phyloP scores from a whole-genome alignment of 2,888 invertebrate genomes.

The Xylophagus ater region DNA sequence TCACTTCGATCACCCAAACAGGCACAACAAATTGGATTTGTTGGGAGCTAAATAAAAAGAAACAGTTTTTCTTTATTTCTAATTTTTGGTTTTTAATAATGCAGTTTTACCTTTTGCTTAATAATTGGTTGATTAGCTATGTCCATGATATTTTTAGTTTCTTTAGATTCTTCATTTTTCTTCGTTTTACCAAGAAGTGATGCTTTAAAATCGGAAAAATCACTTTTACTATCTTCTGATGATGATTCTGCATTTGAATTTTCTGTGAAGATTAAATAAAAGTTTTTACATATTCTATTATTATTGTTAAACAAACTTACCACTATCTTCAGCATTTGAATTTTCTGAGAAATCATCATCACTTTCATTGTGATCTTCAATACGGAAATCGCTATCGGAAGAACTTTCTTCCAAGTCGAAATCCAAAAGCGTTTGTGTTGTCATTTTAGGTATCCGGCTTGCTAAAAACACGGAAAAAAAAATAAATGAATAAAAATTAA shows the following conservation, averaged over 20 bases:
- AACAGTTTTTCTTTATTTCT: not conserved
- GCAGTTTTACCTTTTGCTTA: constrained; percentile 5
- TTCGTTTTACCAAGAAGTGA: constrained; percentile 1
- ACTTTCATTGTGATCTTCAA: constrained; percentile 70
- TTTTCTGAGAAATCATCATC: constrained; percentile 41
- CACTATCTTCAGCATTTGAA: constrained; percentile 50
- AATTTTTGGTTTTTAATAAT: not conserved
- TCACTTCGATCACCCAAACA: constrained; percentile 89
- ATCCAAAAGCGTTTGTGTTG: constrained; percentile 62
- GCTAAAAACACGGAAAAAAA: constrained; percentile 39
- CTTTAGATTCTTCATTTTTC: constrained; percentile 12
- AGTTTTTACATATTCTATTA: constrained; percentile 16
- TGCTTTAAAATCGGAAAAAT: constrained; percentile 12
- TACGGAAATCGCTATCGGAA: constrained; percentile 89
- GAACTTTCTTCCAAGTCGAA: constrained; percentile 84
- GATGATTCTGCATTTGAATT: constrained; percentile 39
- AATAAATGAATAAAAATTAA: not conserved
- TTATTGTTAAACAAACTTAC: constrained; percentile 34
- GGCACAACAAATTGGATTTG: constrained; percentile 79
- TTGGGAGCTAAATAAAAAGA: constrained; percentile 32
- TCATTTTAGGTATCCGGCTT: constrained; percentile 52
- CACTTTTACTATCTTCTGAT: constrained; percentile 18
- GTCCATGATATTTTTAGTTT: constrained; percentile 17
- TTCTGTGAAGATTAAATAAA: too few relatives aligned
- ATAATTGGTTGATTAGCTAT: constrained; percentile 5